phyloP scores from a whole-genome alignment of 1,140 invertebrate genomes.

The Drosophila watanabei region DNA sequence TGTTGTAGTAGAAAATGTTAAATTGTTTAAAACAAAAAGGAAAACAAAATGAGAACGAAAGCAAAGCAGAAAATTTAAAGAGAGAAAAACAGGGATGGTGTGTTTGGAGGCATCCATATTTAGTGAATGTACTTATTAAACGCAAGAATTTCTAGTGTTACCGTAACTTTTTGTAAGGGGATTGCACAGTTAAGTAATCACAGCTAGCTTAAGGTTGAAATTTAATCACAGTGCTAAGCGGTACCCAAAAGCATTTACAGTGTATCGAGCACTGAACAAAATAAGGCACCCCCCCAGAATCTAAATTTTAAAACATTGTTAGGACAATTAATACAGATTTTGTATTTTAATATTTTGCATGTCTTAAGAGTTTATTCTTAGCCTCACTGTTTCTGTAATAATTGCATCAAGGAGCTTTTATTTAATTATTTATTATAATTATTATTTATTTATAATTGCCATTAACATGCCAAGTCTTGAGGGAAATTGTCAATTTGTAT shows the following conservation, averaged over 20 bases:
- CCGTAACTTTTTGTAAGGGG: slow-evolving; percentile 27
- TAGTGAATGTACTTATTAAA: slow-evolving; percentile 38
- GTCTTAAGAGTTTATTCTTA: background rate
- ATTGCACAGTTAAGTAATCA: slow-evolving; percentile 32
- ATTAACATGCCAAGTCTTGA: background rate
- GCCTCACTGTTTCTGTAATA: too few species aligned
- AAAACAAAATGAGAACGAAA: slow-evolving; percentile 4
- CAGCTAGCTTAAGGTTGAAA: slow-evolving; percentile 20
- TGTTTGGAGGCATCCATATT: slow-evolving; percentile 24
- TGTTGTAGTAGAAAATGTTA: slow-evolving; percentile 68
- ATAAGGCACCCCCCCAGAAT: background rate
- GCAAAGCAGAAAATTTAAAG: background rate
- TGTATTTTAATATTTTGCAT: too few species aligned
- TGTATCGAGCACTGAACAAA: slow-evolving; percentile 22
- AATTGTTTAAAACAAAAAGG: slow-evolving; percentile 58
- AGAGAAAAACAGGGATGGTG: slow-evolving; percentile 27
- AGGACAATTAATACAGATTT: background rate
- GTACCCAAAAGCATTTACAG: slow-evolving; percentile 33
- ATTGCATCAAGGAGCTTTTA: too few species aligned
- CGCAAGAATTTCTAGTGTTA: slow-evolving; percentile 42
- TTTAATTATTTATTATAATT: too few species aligned
- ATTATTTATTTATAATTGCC: background rate
- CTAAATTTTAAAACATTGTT: background rate
- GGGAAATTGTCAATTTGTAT: background rate
- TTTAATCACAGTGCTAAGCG: slow-evolving; percentile 11